Percentiles rank a stretch among this genome's conserved stretches.
phyloP scores from a whole-genome alignment of 2,888 invertebrate genomes.

The Micropterix aruncella region DNA sequence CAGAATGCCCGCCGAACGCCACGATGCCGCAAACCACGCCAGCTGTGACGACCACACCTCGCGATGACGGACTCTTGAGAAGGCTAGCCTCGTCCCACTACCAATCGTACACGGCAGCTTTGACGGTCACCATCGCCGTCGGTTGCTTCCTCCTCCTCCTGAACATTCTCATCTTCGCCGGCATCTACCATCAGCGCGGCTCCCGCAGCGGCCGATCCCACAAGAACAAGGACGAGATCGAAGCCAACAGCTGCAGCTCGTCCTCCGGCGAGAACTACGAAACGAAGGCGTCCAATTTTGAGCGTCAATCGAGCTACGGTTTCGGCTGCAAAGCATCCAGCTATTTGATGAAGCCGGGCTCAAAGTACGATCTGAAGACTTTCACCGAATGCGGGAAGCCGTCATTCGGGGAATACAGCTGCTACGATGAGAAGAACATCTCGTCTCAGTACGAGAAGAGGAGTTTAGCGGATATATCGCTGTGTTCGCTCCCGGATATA shows the following conservation, averaged over 20 bases:
- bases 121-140: slow-evolving; percentile 77
- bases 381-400: slow-evolving; percentile 39
- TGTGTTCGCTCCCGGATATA: slow-evolving; percentile 28
- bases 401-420: slow-evolving; percentile 50
- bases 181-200: slow-evolving; percentile 76
- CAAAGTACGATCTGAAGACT: slow-evolving; percentile 33
- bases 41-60: slow-evolving; percentile 26
- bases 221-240: slow-evolving; percentile 65
- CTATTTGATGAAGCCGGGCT: slow-evolving; percentile 27
- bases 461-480: slow-evolving; percentile 44
- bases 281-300: slow-evolving; percentile 36
- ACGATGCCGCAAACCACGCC: slow-evolving; percentile 24
- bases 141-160: slow-evolving; percentile 70
- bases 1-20: slow-evolving; percentile 59
- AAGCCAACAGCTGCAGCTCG: slow-evolving; percentile 55
- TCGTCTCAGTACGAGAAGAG: slow-evolving; percentile 37
- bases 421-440: slow-evolving; percentile 46
- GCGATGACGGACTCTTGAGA: slow-evolving; percentile 56
- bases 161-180: slow-evolving; percentile 77
- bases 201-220: slow-evolving; percentile 42
- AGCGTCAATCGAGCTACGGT: slow-evolving; percentile 33
- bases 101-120: slow-evolving; percentile 78
- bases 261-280: slow-evolving; percentile 44
- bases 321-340: slow-evolving; percentile 43
- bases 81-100: slow-evolving; percentile 72